Conservation (phyloP, 2,888 invertebrate species). For the Orthonychiurus folsomi region DNA sequence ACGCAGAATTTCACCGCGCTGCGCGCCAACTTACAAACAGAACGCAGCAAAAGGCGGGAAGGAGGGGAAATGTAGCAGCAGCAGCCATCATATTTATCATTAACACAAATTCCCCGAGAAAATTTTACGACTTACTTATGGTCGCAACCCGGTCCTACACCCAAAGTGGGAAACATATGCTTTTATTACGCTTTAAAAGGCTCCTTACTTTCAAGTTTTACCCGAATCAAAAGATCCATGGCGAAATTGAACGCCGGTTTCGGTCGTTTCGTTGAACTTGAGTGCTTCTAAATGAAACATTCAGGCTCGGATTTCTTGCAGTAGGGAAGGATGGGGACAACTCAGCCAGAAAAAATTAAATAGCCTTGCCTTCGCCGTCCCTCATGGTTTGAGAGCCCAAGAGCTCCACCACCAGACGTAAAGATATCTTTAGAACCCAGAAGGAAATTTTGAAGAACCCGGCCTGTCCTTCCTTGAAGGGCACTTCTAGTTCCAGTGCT, state of each 20-base stretch:
- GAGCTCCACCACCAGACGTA: no score
- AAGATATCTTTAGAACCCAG: no score
- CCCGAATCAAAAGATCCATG: background rate
- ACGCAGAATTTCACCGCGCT: no score
- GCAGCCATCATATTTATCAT: no score
- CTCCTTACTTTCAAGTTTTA: background rate
- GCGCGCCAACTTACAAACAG: background rate
- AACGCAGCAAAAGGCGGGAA: background rate
- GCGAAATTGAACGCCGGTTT: background rate
- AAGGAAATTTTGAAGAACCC: background rate
- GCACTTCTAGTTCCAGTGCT: background rate
- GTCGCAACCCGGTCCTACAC: background rate
- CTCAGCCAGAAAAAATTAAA: no score
- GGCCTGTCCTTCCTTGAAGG: background rate
- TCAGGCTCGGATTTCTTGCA: background rate
- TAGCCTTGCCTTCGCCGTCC: background rate
- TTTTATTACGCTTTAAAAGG: background rate
- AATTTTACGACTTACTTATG: background rate
- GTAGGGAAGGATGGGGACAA: no score
- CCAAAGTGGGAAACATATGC: constrained; percentile 1
- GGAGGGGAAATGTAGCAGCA: no score
- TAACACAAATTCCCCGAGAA: background rate
- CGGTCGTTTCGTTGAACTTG: background rate
- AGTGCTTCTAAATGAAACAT: background rate
- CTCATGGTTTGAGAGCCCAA: background rate